phyloP scores from a whole-genome alignment of 2,888 invertebrate species.

The Chloroclystis v-ata region DNA sequence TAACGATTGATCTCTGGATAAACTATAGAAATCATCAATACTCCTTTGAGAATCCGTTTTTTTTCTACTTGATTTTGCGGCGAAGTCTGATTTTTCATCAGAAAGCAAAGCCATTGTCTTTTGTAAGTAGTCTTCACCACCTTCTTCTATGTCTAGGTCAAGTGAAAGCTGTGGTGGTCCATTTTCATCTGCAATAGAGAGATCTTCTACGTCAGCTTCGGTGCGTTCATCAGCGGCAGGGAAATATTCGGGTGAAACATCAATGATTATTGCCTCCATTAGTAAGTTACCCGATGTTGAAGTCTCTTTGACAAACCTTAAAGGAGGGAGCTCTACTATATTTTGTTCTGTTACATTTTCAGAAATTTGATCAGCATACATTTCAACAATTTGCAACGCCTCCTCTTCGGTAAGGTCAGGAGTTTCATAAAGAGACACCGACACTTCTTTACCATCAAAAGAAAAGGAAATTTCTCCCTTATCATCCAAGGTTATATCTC shows the following conservation, averaged over 20 bases:
- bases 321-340: slow-evolving; percentile 90
- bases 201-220: slow-evolving; percentile 91
- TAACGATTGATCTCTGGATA: slow-evolving; percentile 79
- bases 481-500: slow-evolving; percentile 86
- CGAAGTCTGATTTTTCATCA: slow-evolving; percentile 76
- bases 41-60: slow-evolving; percentile 81
- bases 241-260: slow-evolving; percentile 91
- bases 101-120: slow-evolving; percentile 63
- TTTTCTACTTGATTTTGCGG: slow-evolving; percentile 79
- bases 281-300: slow-evolving; percentile 91
- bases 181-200: slow-evolving; percentile 88
- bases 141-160: slow-evolving; percentile 75
- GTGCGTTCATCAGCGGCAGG: slow-evolving; percentile 86
- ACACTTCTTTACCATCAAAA: slow-evolving; percentile 94
- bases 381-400: slow-evolving; percentile 93
- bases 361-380: slow-evolving; percentile 95
- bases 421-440: slow-evolving; percentile 93
- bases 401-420: slow-evolving; percentile 95
- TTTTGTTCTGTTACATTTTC: slow-evolving; percentile 92
- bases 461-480: slow-evolving; percentile 93
- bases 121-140: slow-evolving; percentile 76
- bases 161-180: slow-evolving; percentile 63
- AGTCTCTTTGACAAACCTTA: slow-evolving; percentile 92
- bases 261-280: slow-evolving; percentile 95
- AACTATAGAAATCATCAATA: slow-evolving; percentile 81